These are phyloP conservation scores for Tanypteryx hageni DNA, from an alignment of 2,888 invertebrate genomes.

Conservation along the genomic window DNA sequence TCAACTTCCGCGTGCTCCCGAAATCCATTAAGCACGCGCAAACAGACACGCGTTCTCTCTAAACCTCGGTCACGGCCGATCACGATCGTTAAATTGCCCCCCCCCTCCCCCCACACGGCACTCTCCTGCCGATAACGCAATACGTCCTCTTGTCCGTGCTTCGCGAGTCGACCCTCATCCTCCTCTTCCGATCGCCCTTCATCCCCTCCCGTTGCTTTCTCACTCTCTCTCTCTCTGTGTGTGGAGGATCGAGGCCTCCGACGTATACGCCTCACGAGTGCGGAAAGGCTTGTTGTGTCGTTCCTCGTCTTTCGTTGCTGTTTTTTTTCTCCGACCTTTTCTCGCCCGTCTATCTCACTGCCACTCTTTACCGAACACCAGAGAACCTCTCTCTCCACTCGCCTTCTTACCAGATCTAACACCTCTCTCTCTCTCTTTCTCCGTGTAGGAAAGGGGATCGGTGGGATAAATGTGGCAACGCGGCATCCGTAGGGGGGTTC, in stretches of 20 bases:
- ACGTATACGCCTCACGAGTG: not conserved
- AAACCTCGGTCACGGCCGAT: not conserved
- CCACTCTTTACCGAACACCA: not conserved
- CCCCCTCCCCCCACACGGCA: not conserved
- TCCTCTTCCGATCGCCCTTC: not conserved
- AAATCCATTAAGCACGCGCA: not conserved
- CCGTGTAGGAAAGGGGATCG: not conserved
- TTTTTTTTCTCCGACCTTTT: not conserved
- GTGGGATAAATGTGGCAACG: conserved; percentile 2
- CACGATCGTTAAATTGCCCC: not conserved
- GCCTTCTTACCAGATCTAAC: conserved; percentile 3
- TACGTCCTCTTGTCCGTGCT: not conserved
- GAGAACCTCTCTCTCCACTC: not conserved
- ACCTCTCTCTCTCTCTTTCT: not conserved
- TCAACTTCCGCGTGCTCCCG: not conserved
- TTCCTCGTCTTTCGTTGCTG: not conserved
- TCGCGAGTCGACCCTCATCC: not conserved
- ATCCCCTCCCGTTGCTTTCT: too few relatives aligned
- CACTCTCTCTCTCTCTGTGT: too few relatives aligned
- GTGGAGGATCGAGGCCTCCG: not conserved
- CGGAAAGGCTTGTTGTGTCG: not conserved
- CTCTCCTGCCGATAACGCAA: not conserved
- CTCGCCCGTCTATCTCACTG: not conserved
- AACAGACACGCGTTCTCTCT: not conserved
- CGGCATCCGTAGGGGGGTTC: conserved; percentile 7